phyloP scores from a whole-genome alignment of 2,113 vertebrate species.

The Rhinoderma darwinii region DNA sequence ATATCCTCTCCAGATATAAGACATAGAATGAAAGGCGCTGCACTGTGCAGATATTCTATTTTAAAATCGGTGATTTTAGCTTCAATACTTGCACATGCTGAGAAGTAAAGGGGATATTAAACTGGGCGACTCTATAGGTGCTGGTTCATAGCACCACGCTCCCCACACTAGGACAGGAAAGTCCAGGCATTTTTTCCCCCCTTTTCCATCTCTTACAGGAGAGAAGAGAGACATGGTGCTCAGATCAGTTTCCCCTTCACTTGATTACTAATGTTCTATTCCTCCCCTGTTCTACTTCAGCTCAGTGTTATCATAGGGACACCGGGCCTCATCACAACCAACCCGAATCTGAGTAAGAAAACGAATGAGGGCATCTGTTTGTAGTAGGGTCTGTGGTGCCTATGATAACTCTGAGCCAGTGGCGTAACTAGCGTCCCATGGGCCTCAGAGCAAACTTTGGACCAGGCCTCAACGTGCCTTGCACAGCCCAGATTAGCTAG shows the following conservation, averaged over 20 bases:
- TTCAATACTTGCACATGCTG: background rate
- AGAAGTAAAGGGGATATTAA: background rate
- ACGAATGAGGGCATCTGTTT: background rate
- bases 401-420: background rate
- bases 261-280: too few relatives aligned
- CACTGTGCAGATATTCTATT: background rate
- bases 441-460: too few relatives aligned
- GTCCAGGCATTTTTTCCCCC: background rate
- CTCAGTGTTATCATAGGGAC: background rate
- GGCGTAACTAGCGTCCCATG: too few relatives aligned
- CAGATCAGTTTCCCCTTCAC: too few relatives aligned
- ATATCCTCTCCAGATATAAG: background rate
- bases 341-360: too few relatives aligned
- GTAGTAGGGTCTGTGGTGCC: background rate
- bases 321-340: too few relatives aligned
- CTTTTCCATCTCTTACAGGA: too few relatives aligned
- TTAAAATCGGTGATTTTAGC: background rate
- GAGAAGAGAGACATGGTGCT: too few relatives aligned
- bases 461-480: too few relatives aligned
- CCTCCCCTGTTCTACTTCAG: too few relatives aligned
- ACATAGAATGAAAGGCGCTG: background rate
- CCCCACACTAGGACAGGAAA: background rate
- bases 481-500: too few relatives aligned
- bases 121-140: background rate
- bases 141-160: background rate